Percentiles rank a stretch among this genome's conserved stretches.
Evolutionary conservation across 1,140 invertebrate species (phyloP).

Genomic region (Pseudoatta argentina): DNA sequence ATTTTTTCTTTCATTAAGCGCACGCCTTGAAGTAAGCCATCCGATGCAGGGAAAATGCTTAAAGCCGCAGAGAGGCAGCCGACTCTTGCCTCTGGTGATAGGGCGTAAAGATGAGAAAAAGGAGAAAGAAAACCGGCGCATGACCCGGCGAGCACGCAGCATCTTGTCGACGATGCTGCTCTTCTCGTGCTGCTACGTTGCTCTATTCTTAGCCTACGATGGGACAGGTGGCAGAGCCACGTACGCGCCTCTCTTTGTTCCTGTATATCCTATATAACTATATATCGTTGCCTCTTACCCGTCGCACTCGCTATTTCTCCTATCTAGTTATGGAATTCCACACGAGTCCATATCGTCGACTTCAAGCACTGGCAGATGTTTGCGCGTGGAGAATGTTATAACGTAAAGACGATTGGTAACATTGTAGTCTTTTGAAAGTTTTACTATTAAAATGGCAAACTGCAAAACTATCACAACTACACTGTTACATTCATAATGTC

Average conservation of each 20-base stretch:
- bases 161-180: conserved; percentile 80
- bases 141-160: conserved; percentile 79
- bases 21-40: conserved; percentile 51
- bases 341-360: conserved; percentile 16
- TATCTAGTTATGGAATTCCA: conserved; percentile 66
- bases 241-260: conserved; percentile 59
- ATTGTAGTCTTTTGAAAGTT: neutral
- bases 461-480: no score
- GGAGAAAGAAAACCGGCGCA: conserved; percentile 66
- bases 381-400: conserved; percentile 14
- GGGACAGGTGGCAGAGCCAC: conserved; percentile 81
- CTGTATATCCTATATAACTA: conserved; percentile 45
- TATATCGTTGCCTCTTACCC: conserved; percentile 43
- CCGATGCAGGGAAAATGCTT: conserved; percentile 21
- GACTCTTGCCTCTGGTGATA: conserved; percentile 62
- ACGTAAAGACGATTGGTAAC: conserved; percentile 9
- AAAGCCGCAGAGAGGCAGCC: conserved; percentile 32
- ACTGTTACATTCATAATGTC: no score
- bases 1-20: conserved; percentile 75
- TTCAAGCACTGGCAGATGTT: conserved; percentile 31
- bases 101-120: conserved; percentile 69
- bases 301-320: conserved; percentile 64
- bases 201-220: conserved; percentile 83
- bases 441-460: neutral
- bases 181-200: conserved; percentile 65